Percentiles rank a stretch among this genome's conserved stretches.
phyloP scores from a whole-genome alignment of 2,113 vertebrate genomes.

The Apteryx mantelli region DNA sequence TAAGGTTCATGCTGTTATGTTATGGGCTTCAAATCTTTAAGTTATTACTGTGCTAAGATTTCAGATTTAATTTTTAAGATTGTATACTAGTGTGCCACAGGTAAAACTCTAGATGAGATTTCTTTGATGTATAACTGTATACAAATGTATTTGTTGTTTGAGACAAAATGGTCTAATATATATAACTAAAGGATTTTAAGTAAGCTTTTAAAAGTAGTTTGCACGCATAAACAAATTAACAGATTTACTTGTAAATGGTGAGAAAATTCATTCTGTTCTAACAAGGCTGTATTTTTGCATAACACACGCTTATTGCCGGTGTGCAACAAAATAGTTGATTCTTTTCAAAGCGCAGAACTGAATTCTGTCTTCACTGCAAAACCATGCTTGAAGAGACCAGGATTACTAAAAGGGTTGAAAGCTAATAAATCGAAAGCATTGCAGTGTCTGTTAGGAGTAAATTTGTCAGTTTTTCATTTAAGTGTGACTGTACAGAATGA shows the following conservation, averaged over 20 bases:
- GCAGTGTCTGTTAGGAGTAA: background rate
- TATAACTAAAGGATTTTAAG: background rate
- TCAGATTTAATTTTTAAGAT: too few relatives aligned
- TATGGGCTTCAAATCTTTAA: background rate
- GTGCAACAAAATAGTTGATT: too few relatives aligned
- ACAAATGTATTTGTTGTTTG: background rate
- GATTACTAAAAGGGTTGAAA: background rate
- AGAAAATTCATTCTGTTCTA: background rate
- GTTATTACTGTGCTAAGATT: background rate
- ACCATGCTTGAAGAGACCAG: accelerated
- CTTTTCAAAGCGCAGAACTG: background rate
- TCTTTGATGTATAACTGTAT: background rate
- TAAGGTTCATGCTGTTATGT: background rate
- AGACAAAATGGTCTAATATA: background rate
- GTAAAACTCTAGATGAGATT: background rate
- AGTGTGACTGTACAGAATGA: background rate
- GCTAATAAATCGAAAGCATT: background rate
- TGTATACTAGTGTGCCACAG: background rate
- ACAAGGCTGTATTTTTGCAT: background rate
- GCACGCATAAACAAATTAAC: background rate
- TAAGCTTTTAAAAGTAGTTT: background rate
- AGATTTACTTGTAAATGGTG: background rate
- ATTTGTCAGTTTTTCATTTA: background rate
- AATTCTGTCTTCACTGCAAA: background rate
- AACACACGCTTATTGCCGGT: accelerated